A percentile compares a stretch with the other conserved stretches of the same genome.
Evolutionary conservation across 2,113 vertebrate genomes (phyloP).

Genomic region (Azemiops feae): DNA sequence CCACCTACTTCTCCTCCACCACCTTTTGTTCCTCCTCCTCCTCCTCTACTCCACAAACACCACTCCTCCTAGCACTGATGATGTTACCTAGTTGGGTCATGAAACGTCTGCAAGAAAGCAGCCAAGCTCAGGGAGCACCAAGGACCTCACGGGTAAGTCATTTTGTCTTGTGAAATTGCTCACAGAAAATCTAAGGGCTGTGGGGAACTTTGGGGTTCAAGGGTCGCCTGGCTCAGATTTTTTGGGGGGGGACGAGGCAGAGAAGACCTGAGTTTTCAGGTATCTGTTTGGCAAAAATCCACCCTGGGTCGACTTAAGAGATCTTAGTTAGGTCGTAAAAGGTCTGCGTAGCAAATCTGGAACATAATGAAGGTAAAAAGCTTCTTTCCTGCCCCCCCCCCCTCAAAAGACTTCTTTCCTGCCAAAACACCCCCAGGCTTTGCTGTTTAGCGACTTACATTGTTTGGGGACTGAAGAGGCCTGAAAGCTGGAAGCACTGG

Average conservation of each 20-base stretch:
- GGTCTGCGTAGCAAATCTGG: not conserved
- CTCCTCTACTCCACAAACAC: too few species aligned
- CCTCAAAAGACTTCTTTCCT: too few species aligned
- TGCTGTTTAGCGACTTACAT: constrained; percentile 41
- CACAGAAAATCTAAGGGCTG: not conserved
- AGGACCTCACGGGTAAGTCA: too few species aligned
- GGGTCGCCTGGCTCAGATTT: not conserved
- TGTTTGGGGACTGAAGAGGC: constrained; percentile 56
- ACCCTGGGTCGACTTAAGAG: not conserved
- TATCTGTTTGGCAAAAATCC: not conserved
- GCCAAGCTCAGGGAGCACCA: too few species aligned
- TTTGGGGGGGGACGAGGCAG: not conserved
- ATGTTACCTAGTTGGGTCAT: too few species aligned
- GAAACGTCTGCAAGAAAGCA: too few species aligned
- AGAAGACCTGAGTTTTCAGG: not conserved
- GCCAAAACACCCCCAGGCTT: too few species aligned
- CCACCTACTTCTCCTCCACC: too few species aligned
- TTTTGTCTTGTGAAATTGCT: not conserved
- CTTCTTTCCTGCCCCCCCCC: too few species aligned
- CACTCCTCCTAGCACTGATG: too few species aligned
- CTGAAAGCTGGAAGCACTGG: constrained; percentile 61
- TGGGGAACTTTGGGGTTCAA: not conserved
- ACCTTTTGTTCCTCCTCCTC: too few species aligned
- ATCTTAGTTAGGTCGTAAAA: not conserved
- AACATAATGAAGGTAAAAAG: not conserved